Evolutionary conservation across 2,797 vertebrate species (phyloP).

Genomic region (Helostoma temminkii): DNA sequence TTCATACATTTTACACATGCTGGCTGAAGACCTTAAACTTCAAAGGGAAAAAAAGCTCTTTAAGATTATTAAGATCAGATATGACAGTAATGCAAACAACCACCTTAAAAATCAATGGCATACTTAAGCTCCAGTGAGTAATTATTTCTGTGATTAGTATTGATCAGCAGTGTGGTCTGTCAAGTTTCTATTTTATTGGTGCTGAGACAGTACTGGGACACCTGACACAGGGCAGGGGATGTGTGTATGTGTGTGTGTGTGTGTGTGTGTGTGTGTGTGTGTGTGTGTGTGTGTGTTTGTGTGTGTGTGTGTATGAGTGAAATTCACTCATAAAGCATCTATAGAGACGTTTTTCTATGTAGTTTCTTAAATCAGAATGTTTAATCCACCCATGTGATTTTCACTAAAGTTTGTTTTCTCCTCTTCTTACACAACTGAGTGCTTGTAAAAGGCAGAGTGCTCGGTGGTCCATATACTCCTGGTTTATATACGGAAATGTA

Average conservation of each 20-base stretch:
- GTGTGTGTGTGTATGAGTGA: conserved; percentile 33
- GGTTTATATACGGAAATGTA: too few species aligned
- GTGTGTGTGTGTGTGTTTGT: conserved; percentile 18
- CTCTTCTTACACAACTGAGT: conserved; percentile 17
- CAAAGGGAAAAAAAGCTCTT: conserved; percentile 70
- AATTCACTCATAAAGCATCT: conserved; percentile 42
- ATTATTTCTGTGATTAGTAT: conserved; percentile 89
- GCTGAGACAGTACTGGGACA: conserved; percentile 61
- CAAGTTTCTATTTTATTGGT: conserved; percentile 72
- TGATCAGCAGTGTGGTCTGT: conserved; percentile 77
- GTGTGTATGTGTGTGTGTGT: conserved; percentile 22
- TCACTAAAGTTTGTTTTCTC: conserved; percentile 27
- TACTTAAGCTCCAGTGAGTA: conserved; percentile 79
- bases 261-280: conserved; percentile 25
- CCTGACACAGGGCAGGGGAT: conserved; percentile 47
- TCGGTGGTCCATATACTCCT: too few species aligned
- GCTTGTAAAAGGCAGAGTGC: too few species aligned
- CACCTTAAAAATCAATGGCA: conserved; percentile 83
- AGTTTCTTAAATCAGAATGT: conserved; percentile 30
- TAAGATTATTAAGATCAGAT: conserved; percentile 85
- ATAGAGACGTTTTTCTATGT: neutral
- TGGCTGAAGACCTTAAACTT: conserved; percentile 73
- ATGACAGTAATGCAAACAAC: conserved; percentile 85
- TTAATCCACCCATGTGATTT: conserved; percentile 19
- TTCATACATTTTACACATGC: conserved; percentile 74